Evolutionary conservation across 2,888 invertebrate genomes (phyloP).

Genomic region (Dolichomitus sp.): DNA sequence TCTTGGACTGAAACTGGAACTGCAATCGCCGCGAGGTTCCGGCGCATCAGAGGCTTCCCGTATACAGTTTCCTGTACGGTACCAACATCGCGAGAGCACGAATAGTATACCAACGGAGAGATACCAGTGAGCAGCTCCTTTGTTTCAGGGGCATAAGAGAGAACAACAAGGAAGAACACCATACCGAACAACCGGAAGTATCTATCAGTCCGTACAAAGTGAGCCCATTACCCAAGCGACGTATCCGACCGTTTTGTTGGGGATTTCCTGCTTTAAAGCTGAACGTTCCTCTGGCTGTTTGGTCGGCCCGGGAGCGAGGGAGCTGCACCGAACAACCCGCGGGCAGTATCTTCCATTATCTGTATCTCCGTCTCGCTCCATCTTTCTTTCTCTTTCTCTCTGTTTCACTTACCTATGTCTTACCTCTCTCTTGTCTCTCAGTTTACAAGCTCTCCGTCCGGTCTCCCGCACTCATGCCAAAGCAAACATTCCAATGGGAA

Average conservation of each 20-base stretch:
- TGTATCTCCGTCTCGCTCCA: constrained; percentile 12
- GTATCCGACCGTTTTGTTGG: constrained; percentile 72
- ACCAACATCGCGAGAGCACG: constrained; percentile 17
- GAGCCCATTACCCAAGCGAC: constrained; percentile 70
- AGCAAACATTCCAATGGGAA: constrained; percentile 64
- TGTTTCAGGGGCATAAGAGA: constrained; percentile 45
- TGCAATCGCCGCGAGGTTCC: constrained; percentile 30
- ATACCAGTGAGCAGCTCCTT: constrained; percentile 57
- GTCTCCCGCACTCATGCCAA: constrained; percentile 40
- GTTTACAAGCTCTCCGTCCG: constrained; percentile 35
- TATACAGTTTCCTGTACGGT: constrained; percentile 43
- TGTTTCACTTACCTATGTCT: constrained; percentile 34
- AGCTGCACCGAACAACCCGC: constrained; percentile 31
- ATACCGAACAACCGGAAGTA: constrained; percentile 71
- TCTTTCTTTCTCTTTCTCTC: constrained; percentile 30
- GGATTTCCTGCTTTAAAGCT: constrained; percentile 70
- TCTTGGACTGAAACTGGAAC: background rate
- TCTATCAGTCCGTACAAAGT: constrained; percentile 74
- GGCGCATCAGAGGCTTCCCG: constrained; percentile 30
- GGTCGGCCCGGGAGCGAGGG: constrained; percentile 38
- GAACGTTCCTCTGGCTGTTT: constrained; percentile 64
- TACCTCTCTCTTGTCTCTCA: background rate
- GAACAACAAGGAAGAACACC: constrained; percentile 37
- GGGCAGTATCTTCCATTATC: constrained; percentile 58
- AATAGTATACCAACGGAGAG: constrained; percentile 19